These are phyloP conservation scores for Nasonovia ribisnigri DNA, from an alignment of 2,888 invertebrate genomes.

Conservation along the genomic window DNA sequence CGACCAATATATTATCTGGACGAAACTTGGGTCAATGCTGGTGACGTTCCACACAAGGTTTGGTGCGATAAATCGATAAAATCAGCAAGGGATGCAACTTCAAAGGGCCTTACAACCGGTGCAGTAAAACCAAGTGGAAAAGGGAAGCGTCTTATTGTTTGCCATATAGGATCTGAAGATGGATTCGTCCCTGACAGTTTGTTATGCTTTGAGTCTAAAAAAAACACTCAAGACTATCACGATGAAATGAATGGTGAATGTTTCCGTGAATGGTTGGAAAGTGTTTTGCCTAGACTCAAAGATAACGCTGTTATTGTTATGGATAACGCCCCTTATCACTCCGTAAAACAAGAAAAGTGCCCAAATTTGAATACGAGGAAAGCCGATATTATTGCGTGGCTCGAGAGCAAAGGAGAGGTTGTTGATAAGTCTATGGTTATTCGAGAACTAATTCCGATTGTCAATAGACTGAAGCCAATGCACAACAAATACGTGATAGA, in stretches of 20 bases:
- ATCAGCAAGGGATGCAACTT: no score
- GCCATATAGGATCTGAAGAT: no score
- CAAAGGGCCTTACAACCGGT: no score
- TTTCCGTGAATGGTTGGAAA: no score
- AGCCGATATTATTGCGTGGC: not conserved
- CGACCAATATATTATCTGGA: conserved; percentile 35
- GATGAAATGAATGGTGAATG: no score
- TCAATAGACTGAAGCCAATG: not conserved
- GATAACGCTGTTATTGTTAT: no score
- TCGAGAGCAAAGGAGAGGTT: not conserved
- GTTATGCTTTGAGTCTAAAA: no score
- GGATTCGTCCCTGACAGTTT: no score
- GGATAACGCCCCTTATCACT: conserved; percentile 29
- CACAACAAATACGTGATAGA: conserved; percentile 6
- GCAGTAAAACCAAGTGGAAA: no score
- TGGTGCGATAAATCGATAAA: not conserved
- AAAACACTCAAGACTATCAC: no score
- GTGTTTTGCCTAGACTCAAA: no score
- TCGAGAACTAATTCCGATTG: not conserved
- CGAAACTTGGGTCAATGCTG: conserved; percentile 56
- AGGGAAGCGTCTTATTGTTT: no score
- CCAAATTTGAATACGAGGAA: not conserved
- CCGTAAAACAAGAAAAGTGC: not conserved
- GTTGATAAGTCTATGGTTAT: not conserved
- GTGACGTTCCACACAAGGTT: not conserved